Evolutionary conservation across 2,797 vertebrate species (phyloP).

Genomic region (Coranthus polyacanthus): DNA sequence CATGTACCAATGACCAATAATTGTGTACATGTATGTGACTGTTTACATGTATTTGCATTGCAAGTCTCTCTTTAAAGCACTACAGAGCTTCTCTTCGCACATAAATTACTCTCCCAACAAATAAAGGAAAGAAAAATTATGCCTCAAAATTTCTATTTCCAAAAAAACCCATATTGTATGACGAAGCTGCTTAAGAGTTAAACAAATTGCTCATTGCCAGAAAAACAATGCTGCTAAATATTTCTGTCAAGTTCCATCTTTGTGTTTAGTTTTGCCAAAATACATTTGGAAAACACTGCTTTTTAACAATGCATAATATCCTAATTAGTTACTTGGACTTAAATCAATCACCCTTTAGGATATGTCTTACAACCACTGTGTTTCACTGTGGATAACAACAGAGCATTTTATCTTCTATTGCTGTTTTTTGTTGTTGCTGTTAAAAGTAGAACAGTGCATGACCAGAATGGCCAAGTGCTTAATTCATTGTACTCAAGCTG

Average conservation of each 20-base stretch:
- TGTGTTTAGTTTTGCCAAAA: not conserved
- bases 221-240: not conserved
- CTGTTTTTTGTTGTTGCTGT: no score
- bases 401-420: no score
- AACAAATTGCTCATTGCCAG: not conserved
- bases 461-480: no score
- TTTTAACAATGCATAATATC: no score
- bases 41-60: constrained; percentile 23
- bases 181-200: not conserved
- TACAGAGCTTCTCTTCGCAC: constrained; percentile 44
- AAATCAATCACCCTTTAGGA: no score
- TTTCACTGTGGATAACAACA: no score
- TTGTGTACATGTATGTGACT: constrained; percentile 22
- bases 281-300: not conserved
- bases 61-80: constrained; percentile 21
- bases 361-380: no score
- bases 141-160: constrained; percentile 15
- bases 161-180: no score
- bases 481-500: no score
- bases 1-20: not conserved
- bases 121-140: constrained; percentile 27
- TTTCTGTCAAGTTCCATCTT: not conserved
- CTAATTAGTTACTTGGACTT: no score
- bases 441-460: no score
- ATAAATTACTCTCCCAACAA: constrained; percentile 61